Percentiles rank a stretch among this genome's conserved stretches.
Conservation (phyloP, 2,113 vertebrate genomes). For the Burhinus oedicnemus region DNA sequence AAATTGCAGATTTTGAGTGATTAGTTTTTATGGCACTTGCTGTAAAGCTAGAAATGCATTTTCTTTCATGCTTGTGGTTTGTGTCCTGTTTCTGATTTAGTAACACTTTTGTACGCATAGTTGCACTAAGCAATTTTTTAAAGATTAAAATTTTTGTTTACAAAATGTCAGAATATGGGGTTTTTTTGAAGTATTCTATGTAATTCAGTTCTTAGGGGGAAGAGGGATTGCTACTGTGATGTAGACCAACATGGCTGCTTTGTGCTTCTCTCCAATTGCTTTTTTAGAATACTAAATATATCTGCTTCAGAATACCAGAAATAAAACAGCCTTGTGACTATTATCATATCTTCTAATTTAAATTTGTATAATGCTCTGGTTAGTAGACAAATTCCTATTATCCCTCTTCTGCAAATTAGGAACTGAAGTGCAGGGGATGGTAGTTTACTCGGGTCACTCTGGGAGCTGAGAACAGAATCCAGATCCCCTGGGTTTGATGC, state of each 20-base stretch:
- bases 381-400: neutral
- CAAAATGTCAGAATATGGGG: slow-evolving; percentile 11
- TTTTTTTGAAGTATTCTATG: slow-evolving; percentile 31
- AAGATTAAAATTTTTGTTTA: slow-evolving; percentile 59
- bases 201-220: neutral
- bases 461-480: neutral
- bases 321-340: neutral
- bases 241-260: neutral
- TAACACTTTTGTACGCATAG: slow-evolving; percentile 38
- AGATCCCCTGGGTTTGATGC: neutral
- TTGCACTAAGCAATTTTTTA: slow-evolving; percentile 29
- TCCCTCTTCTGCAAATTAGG: neutral
- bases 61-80: slow-evolving; percentile 24
- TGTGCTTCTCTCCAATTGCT: neutral
- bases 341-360: neutral
- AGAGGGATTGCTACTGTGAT: neutral
- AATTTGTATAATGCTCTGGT: neutral
- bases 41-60: slow-evolving; percentile 44
- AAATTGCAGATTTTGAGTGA: neutral
- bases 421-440: neutral
- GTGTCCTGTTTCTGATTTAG: slow-evolving; percentile 33
- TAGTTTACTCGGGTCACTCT: neutral
- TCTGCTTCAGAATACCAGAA: neutral
- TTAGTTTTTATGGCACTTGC: neutral
- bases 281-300: neutral